Percentiles rank a stretch among this genome's conserved stretches.
These are phyloP conservation scores for Pheosia tremula DNA, from an alignment of 2,888 invertebrate species.

Conservation along the genomic window DNA sequence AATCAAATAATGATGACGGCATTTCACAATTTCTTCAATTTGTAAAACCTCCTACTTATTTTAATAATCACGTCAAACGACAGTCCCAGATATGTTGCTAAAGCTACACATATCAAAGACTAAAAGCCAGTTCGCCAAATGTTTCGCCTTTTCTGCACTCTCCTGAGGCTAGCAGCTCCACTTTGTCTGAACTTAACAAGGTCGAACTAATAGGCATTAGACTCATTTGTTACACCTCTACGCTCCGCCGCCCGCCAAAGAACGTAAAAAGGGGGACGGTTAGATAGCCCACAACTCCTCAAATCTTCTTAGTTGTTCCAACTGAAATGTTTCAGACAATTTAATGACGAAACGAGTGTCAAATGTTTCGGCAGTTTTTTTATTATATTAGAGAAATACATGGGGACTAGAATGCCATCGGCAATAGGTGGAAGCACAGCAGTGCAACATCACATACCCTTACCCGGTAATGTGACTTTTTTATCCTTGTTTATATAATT, in stretches of 20 bases:
- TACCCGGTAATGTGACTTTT: too few relatives aligned
- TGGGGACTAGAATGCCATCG: too few relatives aligned
- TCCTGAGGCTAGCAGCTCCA: conserved; percentile 61
- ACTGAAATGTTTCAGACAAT: conserved; percentile 34
- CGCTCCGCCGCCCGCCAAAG: conserved; percentile 71
- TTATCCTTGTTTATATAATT: too few relatives aligned
- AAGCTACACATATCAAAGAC: not conserved
- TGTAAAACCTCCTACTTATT: not conserved
- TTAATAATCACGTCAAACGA: not conserved
- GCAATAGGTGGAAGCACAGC: too few relatives aligned
- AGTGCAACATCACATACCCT: too few relatives aligned
- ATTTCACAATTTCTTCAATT: not conserved
- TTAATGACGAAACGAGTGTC: conserved; percentile 31
- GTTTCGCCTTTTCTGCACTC: conserved; percentile 62
- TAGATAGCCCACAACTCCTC: conserved; percentile 55
- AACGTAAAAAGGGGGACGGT: conserved; percentile 65
- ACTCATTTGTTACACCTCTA: conserved; percentile 76
- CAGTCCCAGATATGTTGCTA: not conserved
- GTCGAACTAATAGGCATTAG: conserved; percentile 78
- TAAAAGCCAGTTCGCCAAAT: conserved; percentile 38
- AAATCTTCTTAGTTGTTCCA: conserved; percentile 52
- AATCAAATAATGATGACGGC: too few relatives aligned
- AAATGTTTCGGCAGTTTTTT: conserved; percentile 13
- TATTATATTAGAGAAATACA: not conserved
- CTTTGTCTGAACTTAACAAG: conserved; percentile 77